These are phyloP conservation scores for Brenthis hecate DNA, from an alignment of 2,888 invertebrate species.

Conservation along the genomic window DNA sequence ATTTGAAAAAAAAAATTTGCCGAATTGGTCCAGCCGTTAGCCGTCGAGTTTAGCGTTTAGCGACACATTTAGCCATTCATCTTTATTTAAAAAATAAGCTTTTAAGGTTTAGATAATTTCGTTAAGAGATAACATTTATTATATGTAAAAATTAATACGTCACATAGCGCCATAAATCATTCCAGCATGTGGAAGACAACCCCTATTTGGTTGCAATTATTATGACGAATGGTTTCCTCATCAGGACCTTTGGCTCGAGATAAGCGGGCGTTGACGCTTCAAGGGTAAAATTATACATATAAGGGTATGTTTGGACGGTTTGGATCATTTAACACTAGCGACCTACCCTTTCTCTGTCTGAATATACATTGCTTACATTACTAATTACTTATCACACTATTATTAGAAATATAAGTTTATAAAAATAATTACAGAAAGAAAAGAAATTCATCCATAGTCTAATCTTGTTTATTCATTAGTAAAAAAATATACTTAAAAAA, in stretches of 20 bases:
- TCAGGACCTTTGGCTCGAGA: constrained; percentile 33
- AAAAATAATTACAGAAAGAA: too few species aligned
- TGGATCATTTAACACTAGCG: not conserved
- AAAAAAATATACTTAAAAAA: too few species aligned
- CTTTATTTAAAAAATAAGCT: too few species aligned
- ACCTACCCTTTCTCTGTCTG: not conserved
- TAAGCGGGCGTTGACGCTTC: constrained; percentile 35
- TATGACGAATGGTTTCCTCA: constrained; percentile 34
- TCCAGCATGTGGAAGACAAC: constrained; percentile 9
- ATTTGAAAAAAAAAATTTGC: too few species aligned
- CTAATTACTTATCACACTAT: too few species aligned
- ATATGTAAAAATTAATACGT: not conserved
- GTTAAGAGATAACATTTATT: not conserved
- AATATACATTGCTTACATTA: too few species aligned
- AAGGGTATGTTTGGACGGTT: not conserved
- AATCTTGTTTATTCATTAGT: too few species aligned
- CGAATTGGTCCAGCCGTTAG: too few species aligned
- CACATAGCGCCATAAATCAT: not conserved
- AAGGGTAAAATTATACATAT: constrained; percentile 32
- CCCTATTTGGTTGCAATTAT: constrained; percentile 24
- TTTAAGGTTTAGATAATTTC: not conserved
- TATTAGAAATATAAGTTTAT: too few species aligned
- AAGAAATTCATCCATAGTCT: too few species aligned
- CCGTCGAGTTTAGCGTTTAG: too few species aligned
- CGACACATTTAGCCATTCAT: too few species aligned